These are phyloP conservation scores for Phalacrocorax brasilianus DNA, from an alignment of 2,113 vertebrate species.

Conservation along the genomic window DNA sequence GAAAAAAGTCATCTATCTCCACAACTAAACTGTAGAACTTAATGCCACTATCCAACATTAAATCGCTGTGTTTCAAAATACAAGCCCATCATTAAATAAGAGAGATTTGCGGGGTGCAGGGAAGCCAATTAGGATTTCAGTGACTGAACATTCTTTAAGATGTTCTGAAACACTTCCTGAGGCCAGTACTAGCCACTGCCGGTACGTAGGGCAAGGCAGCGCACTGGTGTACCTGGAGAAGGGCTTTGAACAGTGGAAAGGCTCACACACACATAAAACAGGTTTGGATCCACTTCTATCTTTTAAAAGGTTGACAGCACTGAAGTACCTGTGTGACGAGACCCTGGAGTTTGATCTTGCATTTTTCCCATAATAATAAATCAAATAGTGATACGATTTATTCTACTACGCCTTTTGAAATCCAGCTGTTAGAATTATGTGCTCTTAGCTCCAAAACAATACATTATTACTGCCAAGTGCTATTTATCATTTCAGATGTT, in stretches of 20 bases:
- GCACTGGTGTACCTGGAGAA: background rate
- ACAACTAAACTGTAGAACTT: background rate
- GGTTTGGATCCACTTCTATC: background rate
- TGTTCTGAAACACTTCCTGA: background rate
- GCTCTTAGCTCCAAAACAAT: constrained; percentile 17
- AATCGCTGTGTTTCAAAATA: background rate
- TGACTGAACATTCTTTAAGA: background rate
- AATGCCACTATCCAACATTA: background rate
- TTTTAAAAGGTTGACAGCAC: background rate
- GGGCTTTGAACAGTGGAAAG: background rate
- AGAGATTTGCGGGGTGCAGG: background rate
- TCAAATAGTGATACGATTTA: background rate
- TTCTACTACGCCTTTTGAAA: background rate
- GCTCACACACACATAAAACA: background rate
- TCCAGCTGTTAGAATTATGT: background rate
- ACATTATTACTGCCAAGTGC: constrained; percentile 22
- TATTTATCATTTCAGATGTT: constrained; percentile 33
- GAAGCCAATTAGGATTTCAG: background rate
- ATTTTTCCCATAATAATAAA: background rate
- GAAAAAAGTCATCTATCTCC: background rate
- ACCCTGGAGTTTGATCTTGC: background rate
- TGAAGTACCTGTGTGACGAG: background rate
- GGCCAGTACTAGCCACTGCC: background rate
- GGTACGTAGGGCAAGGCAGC: background rate
- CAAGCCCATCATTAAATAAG: background rate